Evolutionary conservation across 2,113 vertebrate species (phyloP), one percentile per base, ranked within the genome.

Genomic region (Psittacus erithacus): DNA sequence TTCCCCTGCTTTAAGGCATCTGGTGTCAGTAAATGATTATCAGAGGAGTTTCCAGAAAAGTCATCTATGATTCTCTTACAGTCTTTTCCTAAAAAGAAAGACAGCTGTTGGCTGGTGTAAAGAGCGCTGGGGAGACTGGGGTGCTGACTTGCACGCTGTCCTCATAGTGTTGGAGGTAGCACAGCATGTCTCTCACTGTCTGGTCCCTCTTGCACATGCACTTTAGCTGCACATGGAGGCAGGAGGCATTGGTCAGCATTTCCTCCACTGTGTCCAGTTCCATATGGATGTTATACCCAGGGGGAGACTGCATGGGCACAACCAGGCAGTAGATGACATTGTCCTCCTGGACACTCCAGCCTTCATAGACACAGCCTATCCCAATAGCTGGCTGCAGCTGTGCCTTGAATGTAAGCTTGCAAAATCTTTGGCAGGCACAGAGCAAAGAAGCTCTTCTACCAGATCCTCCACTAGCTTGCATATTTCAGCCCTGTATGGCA

Each of bases 401-500:
- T 35, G n/a, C 13, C 31, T 75, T 28, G 10, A 82, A 50, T 38
- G 50, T 60, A 82, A 9, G 49, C 5, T 8, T 2, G 3, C 17
- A 89, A 59, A 59, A 44, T 38, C 7, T 82, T 59, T 60, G 20
- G 17, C 11, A 74, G 44, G 17, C 11, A 28, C 13, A 27, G 22
- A 73, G 10, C 17, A 15, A 33, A 73, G 10, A 29, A 73, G 7
- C 17, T 59, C 6, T 0, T 84, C 35, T 53, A 49, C 29, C 41
- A 77, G 35, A 28, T 47, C 25, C n/a, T 14, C 33, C 53, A 75
- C 22, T 11, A 62, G 13, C 19, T 55, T 70, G 17, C 20, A 63
- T 1, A 1, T 47, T 1, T 63, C 39, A 35, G 39, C 10, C 55
- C 35, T 29, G 9, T 35, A 15, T 3, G 3, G 5, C 29, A 46